Percentiles rank a stretch among this genome's conserved stretches.
These are phyloP conservation scores for Porphyrio hochstetteri DNA, from an alignment of 2,113 vertebrate genomes.

Conservation along the genomic window DNA sequence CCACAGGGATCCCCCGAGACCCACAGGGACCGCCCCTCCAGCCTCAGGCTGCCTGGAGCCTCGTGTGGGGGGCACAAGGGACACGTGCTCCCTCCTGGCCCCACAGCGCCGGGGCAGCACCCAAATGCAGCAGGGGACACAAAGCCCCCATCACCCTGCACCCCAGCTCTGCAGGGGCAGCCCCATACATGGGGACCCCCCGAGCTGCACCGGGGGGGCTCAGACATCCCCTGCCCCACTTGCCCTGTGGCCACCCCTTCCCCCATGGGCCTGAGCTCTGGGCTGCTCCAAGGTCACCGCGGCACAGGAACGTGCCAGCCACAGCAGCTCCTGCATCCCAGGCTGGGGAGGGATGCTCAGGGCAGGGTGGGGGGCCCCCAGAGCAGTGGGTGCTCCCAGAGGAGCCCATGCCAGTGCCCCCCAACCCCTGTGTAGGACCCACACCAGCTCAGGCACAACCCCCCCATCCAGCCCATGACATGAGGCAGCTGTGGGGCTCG, in stretches of 20 bases:
- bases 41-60: background rate
- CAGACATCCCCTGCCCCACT: fast-evolving
- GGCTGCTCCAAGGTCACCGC: background rate
- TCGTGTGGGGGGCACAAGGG: no score
- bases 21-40: background rate
- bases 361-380: fast-evolving
- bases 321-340: background rate
- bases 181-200: fast-evolving
- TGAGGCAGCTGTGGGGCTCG: background rate
- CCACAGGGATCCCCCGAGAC: no score
- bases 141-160: background rate
- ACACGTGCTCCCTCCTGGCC: background rate
- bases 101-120: background rate
- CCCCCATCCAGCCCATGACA: fast-evolving
- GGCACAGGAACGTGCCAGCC: fast-evolving
- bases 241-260: fast-evolving
- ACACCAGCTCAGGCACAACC: background rate
- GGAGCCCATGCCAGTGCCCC: background rate
- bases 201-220: fast-evolving
- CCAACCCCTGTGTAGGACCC: background rate
- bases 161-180: background rate
- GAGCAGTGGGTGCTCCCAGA: background rate
- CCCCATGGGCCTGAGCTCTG: background rate
- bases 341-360: fast-evolving
- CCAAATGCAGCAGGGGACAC: background rate